Evolutionary conservation across 2,888 invertebrate genomes (phyloP).

Genomic region (Octonoba sinensis): DNA sequence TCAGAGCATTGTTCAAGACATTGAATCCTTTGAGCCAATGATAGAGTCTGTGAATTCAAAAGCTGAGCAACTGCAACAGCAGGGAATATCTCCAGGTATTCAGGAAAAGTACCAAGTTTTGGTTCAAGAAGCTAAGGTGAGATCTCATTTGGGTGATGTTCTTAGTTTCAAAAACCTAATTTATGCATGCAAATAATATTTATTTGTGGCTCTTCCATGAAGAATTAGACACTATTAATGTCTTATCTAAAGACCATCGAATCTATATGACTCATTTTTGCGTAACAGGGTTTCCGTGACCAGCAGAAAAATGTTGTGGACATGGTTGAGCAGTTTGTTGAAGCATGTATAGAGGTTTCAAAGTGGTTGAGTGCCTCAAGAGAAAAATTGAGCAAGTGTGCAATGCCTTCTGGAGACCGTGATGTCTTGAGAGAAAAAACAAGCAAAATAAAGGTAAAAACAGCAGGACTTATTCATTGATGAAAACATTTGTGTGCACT

Average conservation of each 20-base stretch:
- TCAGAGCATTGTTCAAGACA: conserved; percentile 91
- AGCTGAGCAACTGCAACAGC: conserved; percentile 91
- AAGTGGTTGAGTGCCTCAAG: conserved; percentile 93
- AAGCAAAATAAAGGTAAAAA: conserved; percentile 79
- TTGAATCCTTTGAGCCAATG: conserved; percentile 96
- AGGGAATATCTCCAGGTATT: conserved; percentile 87
- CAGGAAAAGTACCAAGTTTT: conserved; percentile 90
- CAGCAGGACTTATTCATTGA: too few relatives aligned
- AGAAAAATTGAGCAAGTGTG: conserved; percentile 90
- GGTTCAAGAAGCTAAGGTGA: conserved; percentile 82
- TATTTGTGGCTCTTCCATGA: too few relatives aligned
- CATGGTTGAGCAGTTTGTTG: conserved; percentile 83
- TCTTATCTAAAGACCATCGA: background rate
- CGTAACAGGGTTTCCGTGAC: conserved; percentile 81
- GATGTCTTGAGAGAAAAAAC: conserved; percentile 88
- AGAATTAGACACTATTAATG: background rate
- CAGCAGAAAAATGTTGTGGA: conserved; percentile 85
- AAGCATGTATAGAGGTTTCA: conserved; percentile 90
- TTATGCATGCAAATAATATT: background rate
- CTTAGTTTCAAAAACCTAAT: background rate
- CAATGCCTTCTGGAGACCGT: conserved; percentile 92
- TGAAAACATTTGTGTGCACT: too few relatives aligned
- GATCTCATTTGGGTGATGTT: conserved; percentile 9
- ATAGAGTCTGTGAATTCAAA: conserved; percentile 94
- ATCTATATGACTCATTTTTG: background rate